Base-by-base conservation (phyloP, 2,797 vertebrate genomes). In the Columba guinea region DNA sequence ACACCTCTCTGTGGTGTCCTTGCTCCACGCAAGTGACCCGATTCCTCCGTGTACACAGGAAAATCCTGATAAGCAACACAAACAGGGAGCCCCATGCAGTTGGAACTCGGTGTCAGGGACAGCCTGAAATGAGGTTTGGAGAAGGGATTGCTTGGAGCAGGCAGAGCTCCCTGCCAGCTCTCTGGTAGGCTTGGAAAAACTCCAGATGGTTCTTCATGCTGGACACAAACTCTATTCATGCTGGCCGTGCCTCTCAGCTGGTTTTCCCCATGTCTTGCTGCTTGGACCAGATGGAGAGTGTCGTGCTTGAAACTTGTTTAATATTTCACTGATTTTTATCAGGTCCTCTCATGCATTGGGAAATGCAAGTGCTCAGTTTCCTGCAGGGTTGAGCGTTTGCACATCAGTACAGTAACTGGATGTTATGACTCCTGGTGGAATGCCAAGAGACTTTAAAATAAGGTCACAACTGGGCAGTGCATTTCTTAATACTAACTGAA, bases 271-370 rank as follows among this genome's bases (percentile, higher is more conserved):
- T 22, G 70, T 79, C 74, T 73, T 80, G 62, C 74, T 84, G 35
- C 76, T 78, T 51, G 67, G 59, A 94, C 34, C 84, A 84, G 81
- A 89, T 89, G 90, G 86, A 93, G 63, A 71, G 68, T 8, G 27
- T 55, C 1, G 2, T 44, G 56, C 74, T 79, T 90, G 52, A 82
- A 68, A 35, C 63, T 90, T 82, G 26, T 70, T 92, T 87, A 89
- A 77, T 80, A 70, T 63, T 85, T 70, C 19, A 27, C 64, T 91
- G 8, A 83, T 91, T 95, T 92, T 89, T 58, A 81, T 15, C 35
- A 70, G 13, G 46, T 70, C 13, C 20, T 85, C 52, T 89, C 39
- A 10, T 44, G 27, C 23, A 30, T 74, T 30, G 46, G 20, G 39
- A 77, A 85, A 71, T 64, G 11, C 41, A 41, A 65, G 35, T 18